Conservation (phyloP, 2,888 invertebrate species). For the Megamerina dolium region DNA sequence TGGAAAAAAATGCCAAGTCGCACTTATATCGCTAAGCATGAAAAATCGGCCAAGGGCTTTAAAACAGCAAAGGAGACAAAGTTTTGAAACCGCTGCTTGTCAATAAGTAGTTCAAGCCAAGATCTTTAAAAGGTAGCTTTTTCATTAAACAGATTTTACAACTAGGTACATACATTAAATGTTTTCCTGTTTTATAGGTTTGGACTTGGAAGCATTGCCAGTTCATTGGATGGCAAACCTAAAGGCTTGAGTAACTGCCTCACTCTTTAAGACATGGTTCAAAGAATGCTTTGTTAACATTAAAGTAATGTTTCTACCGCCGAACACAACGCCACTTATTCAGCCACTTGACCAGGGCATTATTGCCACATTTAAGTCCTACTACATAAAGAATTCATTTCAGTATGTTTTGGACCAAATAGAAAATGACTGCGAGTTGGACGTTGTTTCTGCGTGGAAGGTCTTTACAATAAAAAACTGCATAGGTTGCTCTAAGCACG, state of each 20-base stretch:
- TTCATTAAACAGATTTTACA: too few species aligned
- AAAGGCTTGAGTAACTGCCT: conserved; percentile 31
- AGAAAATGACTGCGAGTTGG: conserved; percentile 1
- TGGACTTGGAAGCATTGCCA: conserved; percentile 14
- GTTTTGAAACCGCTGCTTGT: conserved; percentile 35
- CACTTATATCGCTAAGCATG: conserved; percentile 16
- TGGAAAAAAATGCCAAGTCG: conserved; percentile 30
- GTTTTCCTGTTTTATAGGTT: too few species aligned
- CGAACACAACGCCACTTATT: too few species aligned
- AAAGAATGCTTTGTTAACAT: conserved; percentile 15
- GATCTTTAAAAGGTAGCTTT: conserved; percentile 24
- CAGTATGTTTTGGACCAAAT: conserved; percentile 4
- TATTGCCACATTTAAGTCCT: too few species aligned
- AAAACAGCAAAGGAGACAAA: conserved; percentile 29
- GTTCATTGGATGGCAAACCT: conserved; percentile 30
- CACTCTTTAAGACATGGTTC: conserved; percentile 29
- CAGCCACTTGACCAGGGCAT: too few species aligned
- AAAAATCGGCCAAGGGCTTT: conserved; percentile 17
- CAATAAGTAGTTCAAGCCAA: conserved; percentile 31
- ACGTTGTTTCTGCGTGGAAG: too few species aligned
- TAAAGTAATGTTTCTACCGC: conserved; percentile 1
- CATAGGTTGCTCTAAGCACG: conserved; percentile 5
- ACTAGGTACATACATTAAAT: too few species aligned
- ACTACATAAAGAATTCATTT: too few species aligned
- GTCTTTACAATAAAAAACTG: conserved; percentile 5